These are phyloP conservation scores for Catocala fraxini DNA, from an alignment of 2,888 invertebrate genomes.

Conservation along the genomic window DNA sequence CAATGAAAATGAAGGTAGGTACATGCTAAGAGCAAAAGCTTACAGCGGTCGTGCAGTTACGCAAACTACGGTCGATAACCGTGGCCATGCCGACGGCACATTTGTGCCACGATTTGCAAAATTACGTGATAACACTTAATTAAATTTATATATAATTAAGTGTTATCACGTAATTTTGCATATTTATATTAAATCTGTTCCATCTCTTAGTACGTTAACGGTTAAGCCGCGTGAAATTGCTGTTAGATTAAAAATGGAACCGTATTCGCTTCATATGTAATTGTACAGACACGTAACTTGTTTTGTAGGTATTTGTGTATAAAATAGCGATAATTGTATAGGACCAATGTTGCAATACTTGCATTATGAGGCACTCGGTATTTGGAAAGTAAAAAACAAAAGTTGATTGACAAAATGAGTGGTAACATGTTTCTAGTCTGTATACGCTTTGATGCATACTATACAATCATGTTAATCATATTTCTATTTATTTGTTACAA, in stretches of 20 bases:
- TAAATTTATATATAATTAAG: too few species aligned
- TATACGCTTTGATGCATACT: too few species aligned
- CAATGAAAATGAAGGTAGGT: slow-evolving; percentile 43
- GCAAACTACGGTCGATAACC: slow-evolving; percentile 52
- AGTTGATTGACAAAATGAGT: too few species aligned
- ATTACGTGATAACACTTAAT: slow-evolving; percentile 33
- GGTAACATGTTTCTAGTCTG: too few species aligned
- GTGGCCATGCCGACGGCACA: slow-evolving; percentile 29
- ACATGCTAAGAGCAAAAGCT: slow-evolving; percentile 38
- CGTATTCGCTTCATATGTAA: slow-evolving; percentile 1
- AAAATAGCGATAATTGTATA: background rate
- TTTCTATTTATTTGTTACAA: background rate
- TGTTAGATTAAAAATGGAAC: slow-evolving; percentile 10
- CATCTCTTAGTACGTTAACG: slow-evolving; percentile 12
- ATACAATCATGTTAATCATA: background rate
- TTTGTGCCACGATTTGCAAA: slow-evolving; percentile 37
- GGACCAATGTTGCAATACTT: background rate
- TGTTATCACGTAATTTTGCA: too few species aligned
- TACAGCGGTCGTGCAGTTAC: slow-evolving; percentile 44
- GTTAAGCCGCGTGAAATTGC: slow-evolving; percentile 22
- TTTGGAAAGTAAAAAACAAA: too few species aligned
- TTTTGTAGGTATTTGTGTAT: background rate
- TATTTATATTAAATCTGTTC: too few species aligned
- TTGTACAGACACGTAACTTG: background rate
- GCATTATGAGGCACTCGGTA: too few species aligned